Conservation (phyloP, 1,140 invertebrate species). For the Linepithema humile region DNA sequence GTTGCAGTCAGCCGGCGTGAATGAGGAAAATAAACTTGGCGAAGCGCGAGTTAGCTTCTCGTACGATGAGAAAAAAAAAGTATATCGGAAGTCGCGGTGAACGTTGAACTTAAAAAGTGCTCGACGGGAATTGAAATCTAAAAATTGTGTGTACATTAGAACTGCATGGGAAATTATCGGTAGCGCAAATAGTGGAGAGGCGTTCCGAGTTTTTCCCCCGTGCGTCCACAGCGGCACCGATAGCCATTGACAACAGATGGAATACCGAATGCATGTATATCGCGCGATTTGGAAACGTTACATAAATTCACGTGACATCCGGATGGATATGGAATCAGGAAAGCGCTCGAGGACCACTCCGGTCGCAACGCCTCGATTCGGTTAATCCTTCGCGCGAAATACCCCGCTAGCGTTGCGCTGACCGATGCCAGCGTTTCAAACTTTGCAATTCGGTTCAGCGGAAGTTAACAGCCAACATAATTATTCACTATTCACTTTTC, state of each 20-base stretch:
- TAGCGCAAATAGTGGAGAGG: neutral
- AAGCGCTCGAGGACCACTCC: neutral
- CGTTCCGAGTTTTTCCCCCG: neutral
- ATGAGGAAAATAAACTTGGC: neutral
- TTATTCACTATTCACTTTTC: constrained; percentile 29
- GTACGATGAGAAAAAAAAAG: neutral
- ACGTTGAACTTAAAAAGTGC: neutral
- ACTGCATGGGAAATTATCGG: neutral
- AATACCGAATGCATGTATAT: neutral
- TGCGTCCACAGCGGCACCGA: neutral
- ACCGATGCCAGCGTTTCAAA: constrained; percentile 1
- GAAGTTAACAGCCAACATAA: constrained; percentile 14
- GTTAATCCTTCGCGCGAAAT: constrained; percentile 54
- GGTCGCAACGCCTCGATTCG: constrained; percentile 2
- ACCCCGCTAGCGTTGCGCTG: constrained; percentile 5
- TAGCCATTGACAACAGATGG: neutral
- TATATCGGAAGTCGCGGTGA: neutral
- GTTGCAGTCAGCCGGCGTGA: neutral
- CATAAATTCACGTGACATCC: neutral
- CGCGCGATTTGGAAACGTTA: constrained; percentile 11
- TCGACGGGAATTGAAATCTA: neutral
- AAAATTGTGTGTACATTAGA: neutral
- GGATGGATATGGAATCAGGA: constrained; percentile 26
- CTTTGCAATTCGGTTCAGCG: constrained; percentile 24
- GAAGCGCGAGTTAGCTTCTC: neutral